phyloP scores from a whole-genome alignment of 2,113 vertebrate species.

The Cephalopterus ornatus region DNA sequence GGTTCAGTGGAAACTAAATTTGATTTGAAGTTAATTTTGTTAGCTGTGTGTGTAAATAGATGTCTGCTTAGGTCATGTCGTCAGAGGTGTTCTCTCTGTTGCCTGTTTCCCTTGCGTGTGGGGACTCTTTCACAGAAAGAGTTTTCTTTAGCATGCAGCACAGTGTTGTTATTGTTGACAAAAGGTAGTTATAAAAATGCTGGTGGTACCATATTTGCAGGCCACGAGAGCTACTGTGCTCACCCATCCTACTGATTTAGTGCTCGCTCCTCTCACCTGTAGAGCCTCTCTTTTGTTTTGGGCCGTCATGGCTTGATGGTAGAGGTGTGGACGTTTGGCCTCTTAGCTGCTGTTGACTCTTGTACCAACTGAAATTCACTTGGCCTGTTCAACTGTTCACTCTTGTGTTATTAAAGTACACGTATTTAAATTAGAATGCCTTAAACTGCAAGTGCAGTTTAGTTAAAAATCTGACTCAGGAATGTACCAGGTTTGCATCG shows the following conservation, averaged over 20 bases:
- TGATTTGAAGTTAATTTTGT: neutral
- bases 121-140: neutral
- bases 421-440: neutral
- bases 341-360: neutral
- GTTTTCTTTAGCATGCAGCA: neutral
- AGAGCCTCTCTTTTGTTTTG: neutral
- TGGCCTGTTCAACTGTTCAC: neutral
- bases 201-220: rapidly evolving
- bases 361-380: neutral
- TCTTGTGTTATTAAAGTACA: neutral
- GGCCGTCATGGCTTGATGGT: neutral
- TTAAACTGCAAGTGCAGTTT: neutral
- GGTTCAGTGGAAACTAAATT: neutral
- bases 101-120: rapidly evolving
- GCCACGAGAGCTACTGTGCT: neutral
- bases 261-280: neutral
- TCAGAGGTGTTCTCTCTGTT: neutral
- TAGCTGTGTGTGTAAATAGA: neutral
- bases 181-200: neutral
- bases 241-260: neutral
- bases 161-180: neutral
- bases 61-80: neutral
- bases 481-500: neutral
- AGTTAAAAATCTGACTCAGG: neutral
- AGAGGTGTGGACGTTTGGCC: neutral